Base-by-base conservation (phyloP, 2,797 vertebrate species). In the Bradypodion pumilum region DNA sequence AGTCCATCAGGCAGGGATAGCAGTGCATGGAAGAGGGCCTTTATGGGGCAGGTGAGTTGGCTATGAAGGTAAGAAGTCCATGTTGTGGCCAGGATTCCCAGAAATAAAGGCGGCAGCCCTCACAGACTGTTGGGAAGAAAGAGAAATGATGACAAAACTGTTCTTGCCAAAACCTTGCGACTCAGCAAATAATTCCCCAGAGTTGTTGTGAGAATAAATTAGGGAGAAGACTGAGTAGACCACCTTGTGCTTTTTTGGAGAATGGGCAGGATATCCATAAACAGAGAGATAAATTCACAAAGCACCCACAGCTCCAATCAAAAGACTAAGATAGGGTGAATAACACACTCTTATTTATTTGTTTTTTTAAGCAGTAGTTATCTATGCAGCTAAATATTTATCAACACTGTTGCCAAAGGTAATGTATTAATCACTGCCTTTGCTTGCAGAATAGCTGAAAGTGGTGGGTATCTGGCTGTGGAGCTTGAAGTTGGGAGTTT, bases 1-100 rank as follows among this genome's bases (percentile, higher is more conserved):
- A 97, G 92, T 49, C 96, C 96, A n/a, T 95, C 94, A 0, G 96
- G 96, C 73, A 97, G 88, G 2, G 96, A 96, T 1, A 95, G 87
- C 65, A 87, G 76, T 0, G 96, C 96, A 49, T 95, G 92, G 3
- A 92, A 93, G 81, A 2, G 94, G 0, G 92, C 69, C 95, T 94
- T 32, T 95, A 95, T 0, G 94, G 94, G 25, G 92, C 91, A 0
- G 86, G 86, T 0, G 85, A 81, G 82, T 93, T 91, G 7, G 85
- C 49, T 49, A 93, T 85, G 66, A 93, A 93, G 9, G 89, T 90
- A 3, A 91, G 91, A 1, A 83, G 56, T n/a, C 91, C 92, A 4
- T 93, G 92, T 49, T 88, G 84, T 0, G 91, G 89, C 37, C 92
- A 93, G 84, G 91, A 86, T 4, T 92, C 87, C 15, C 86, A 82